These are phyloP conservation scores for Alaudala cheleensis DNA, from an alignment of 2,113 vertebrate genomes.

Conservation along the genomic window DNA sequence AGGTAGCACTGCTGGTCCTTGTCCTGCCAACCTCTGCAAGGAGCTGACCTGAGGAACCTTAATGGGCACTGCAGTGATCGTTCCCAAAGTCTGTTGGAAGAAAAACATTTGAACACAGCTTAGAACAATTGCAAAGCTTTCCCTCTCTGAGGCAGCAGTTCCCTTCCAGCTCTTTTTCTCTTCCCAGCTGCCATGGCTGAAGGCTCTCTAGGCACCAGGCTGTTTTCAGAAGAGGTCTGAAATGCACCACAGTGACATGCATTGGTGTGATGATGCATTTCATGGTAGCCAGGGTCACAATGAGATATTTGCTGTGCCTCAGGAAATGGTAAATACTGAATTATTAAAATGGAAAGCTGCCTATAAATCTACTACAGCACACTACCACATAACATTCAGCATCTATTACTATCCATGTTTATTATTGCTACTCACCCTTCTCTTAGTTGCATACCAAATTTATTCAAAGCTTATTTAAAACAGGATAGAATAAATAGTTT, in stretches of 20 bases:
- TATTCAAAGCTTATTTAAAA: not conserved
- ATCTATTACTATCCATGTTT: not conserved
- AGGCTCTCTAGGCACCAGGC: not conserved
- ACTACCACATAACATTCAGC: not conserved
- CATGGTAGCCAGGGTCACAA: not conserved
- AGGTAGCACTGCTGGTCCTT: slow-evolving; percentile 94
- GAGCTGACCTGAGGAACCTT: slow-evolving; percentile 98
- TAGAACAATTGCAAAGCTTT: slow-evolving; percentile 1
- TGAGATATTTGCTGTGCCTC: not conserved
- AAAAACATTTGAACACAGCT: slow-evolving; percentile 53
- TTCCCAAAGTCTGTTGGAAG: slow-evolving; percentile 86
- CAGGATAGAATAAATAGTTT: not conserved
- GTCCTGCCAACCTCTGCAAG: slow-evolving; percentile 94
- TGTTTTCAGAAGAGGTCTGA: not conserved
- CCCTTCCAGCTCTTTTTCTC: not conserved
- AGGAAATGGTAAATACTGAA: slow-evolving; percentile 3
- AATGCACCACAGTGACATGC: not conserved
- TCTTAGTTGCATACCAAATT: not conserved
- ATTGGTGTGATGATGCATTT: not conserved
- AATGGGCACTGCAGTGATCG: slow-evolving; percentile 90
- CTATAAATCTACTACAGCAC: not conserved
- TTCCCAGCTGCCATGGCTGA: not conserved
- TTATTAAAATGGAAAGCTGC: not conserved
- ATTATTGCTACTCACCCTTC: not conserved
- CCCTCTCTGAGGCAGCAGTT: not conserved